Base-by-base conservation (phyloP, 2,797 vertebrate genomes). In the Adelosebastes latens region DNA sequence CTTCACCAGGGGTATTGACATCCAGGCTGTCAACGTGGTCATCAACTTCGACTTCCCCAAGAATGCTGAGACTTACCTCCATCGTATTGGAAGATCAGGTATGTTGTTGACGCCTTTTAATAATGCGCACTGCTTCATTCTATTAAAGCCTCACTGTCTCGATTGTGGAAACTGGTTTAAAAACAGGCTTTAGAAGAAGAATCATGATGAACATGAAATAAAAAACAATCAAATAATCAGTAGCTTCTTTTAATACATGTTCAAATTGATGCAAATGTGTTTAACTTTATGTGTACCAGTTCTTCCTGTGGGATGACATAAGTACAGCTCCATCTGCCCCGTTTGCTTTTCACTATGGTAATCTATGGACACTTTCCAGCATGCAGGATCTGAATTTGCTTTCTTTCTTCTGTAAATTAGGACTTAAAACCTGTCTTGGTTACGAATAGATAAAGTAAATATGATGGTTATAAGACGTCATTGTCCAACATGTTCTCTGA, bases 41-140 rank as follows among this genome's bases (percentile, higher is more conserved):
- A 97, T 97, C 88, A 97, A 97, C 92, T 97, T 97, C 22, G 96
- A 97, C 89, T 97, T 97, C 85, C 96, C 96, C 32, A 97, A 94
- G 91, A 96, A 96, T 7, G 96, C 96, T 0, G 96, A 96, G 88
- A 97, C 96, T 3, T 97, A 97, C 88, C 94, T 97, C 52, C 96
- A 97, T 88, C 96, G 96, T 53, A 97, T 97, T 24, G 96, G 96
- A 78, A 93, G 96, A 95, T 97, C 96, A 93, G 96, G 96, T 96
- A 16, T 1, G 69, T 14, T 56, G 42, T 64, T 59, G 6, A 4
- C 14, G 2, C 12, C n/a, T 27, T 22, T 42, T 10, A 1, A 18
- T 36, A 12, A 6, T 60, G 14, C 32, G 20, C 39, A 5, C 11
- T 20, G 6, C 14, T 60, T 27, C 2, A 16, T 46, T 32, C 24